Conservation (phyloP, 2,888 invertebrate genomes). For the Perdita meconis region DNA sequence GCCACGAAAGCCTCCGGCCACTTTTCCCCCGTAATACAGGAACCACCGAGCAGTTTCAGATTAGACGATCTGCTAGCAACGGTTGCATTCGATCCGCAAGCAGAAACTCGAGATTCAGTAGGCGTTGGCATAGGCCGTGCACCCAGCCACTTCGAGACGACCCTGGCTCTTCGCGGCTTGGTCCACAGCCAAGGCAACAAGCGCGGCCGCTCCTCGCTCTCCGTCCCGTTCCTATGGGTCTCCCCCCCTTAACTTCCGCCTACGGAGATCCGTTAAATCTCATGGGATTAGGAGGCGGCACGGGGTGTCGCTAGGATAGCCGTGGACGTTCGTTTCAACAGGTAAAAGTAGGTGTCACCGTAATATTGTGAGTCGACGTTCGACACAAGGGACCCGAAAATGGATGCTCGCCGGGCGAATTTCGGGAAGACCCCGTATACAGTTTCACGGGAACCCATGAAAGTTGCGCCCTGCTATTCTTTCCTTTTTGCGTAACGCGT, state of each 20-base stretch:
- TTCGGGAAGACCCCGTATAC: background rate
- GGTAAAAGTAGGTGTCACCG: slow-evolving; percentile 2
- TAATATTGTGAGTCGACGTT: background rate
- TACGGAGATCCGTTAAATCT: slow-evolving; percentile 24
- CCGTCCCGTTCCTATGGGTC: slow-evolving; percentile 9
- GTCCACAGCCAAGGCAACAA: slow-evolving; percentile 50
- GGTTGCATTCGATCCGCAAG: slow-evolving; percentile 6
- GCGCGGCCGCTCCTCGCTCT: slow-evolving; percentile 1
- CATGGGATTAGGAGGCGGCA: slow-evolving; percentile 26
- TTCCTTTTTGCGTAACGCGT: too few relatives aligned
- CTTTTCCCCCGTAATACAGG: background rate
- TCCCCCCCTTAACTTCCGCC: slow-evolving; percentile 18
- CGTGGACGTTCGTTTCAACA: slow-evolving; percentile 9
- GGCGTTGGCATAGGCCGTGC: slow-evolving; percentile 36
- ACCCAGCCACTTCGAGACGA: slow-evolving; percentile 36
- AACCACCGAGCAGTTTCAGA: slow-evolving; percentile 6
- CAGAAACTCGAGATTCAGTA: slow-evolving; percentile 25
- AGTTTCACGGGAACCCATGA: too few relatives aligned
- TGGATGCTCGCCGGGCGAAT: background rate
- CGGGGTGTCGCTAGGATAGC: slow-evolving; percentile 5
- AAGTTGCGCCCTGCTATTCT: too few relatives aligned
- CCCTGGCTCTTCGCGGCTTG: slow-evolving; percentile 52
- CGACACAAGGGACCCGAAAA: background rate
- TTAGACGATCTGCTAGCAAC: background rate
- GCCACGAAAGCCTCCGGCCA: background rate